Percentiles rank a stretch among this genome's conserved stretches.
Conservation (phyloP, 2,113 vertebrate species). For the Centropus unirufus region DNA sequence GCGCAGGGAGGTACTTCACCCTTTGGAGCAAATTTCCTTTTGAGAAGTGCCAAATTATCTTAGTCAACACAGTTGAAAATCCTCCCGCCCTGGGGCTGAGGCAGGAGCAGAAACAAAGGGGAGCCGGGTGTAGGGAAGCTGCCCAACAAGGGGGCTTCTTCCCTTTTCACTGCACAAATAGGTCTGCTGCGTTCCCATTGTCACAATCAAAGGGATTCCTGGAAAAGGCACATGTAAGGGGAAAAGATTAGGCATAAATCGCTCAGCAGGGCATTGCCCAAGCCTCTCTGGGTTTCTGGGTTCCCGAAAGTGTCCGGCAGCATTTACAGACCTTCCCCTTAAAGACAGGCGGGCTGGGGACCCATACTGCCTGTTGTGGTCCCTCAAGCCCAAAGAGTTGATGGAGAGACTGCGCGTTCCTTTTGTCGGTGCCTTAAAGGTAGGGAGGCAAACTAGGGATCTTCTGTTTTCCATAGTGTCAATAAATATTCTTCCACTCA, state of each 20-base stretch:
- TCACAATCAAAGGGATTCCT: slow-evolving; percentile 42
- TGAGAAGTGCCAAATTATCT: slow-evolving; percentile 71
- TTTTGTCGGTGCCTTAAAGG: background rate
- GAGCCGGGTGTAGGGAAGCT: slow-evolving; percentile 33
- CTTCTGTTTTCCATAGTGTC: background rate
- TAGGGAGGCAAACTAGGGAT: background rate
- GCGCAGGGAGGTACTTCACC: slow-evolving; percentile 46
- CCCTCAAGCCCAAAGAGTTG: background rate
- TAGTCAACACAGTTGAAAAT: slow-evolving; percentile 64
- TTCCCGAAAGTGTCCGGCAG: background rate
- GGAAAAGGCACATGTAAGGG: slow-evolving; percentile 53
- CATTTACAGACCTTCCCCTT: background rate
- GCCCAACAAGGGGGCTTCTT: slow-evolving; percentile 44
- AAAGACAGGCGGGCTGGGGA: background rate
- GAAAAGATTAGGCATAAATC: slow-evolving; percentile 37
- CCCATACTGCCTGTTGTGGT: background rate
- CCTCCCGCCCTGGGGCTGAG: slow-evolving; percentile 45
- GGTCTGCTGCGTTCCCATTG: slow-evolving; percentile 19
- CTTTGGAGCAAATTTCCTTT: slow-evolving; percentile 67
- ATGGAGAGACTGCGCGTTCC: background rate
- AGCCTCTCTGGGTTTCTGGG: background rate
- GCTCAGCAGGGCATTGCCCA: background rate
- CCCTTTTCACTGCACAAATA: slow-evolving; percentile 49
- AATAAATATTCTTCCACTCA: background rate
- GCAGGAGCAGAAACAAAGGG: slow-evolving; percentile 48